Conservation (phyloP, 2,797 vertebrate genomes). For the Hapalemur alaotrensis region DNA sequence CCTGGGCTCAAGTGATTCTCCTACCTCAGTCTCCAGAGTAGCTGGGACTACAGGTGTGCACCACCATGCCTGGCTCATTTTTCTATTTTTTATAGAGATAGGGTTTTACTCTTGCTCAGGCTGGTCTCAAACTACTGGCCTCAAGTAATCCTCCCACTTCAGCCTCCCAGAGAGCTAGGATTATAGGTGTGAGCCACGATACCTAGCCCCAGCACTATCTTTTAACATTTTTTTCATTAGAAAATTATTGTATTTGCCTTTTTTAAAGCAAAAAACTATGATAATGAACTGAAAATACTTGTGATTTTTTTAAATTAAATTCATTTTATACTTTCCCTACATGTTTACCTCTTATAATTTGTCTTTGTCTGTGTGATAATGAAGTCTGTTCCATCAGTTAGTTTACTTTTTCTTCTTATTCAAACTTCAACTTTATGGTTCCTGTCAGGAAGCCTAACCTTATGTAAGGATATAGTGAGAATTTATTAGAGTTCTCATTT, state of each 20-base stretch:
- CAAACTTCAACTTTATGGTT: background rate
- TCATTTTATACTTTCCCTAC: background rate
- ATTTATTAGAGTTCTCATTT: background rate
- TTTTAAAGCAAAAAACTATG: background rate
- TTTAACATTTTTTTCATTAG: background rate
- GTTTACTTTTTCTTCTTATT: conserved; percentile 3
- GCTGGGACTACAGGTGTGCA: background rate
- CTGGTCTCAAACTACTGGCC: background rate
- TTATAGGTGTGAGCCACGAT: background rate
- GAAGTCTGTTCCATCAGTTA: background rate
- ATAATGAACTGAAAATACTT: background rate
- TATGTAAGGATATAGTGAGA: background rate
- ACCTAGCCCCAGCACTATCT: background rate
- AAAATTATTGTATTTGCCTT: conserved; percentile 16
- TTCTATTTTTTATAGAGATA: background rate
- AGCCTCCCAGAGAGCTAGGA: background rate
- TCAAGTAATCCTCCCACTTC: fast-evolving
- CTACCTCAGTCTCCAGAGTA: background rate
- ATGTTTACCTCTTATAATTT: conserved; percentile 8
- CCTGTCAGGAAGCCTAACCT: background rate
- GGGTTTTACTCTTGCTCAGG: background rate
- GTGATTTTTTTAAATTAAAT: background rate
- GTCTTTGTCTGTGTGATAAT: background rate
- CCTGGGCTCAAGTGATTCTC: fast-evolving
- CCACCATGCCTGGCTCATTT: background rate